phyloP scores from a whole-genome alignment of 2,797 vertebrate genomes.

The Lycodopsis pacificus region DNA sequence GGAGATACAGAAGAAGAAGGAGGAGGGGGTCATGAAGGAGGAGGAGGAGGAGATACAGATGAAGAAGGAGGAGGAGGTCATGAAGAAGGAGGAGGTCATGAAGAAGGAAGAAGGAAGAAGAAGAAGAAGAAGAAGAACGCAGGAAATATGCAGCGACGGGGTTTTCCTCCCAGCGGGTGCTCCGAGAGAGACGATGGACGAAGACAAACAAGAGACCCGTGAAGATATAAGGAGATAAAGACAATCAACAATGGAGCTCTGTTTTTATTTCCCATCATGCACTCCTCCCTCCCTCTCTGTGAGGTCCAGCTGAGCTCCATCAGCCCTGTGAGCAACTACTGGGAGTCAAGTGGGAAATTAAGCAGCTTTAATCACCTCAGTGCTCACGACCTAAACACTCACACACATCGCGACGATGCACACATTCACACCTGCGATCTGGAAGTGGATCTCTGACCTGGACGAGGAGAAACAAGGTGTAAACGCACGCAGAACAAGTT shows the following conservation, averaged over 20 bases:
- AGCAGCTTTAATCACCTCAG: slow-evolving; percentile 78
- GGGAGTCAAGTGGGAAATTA: slow-evolving; percentile 77
- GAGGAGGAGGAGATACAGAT: no score
- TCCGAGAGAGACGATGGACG: slow-evolving; percentile 25
- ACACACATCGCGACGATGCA: slow-evolving; percentile 5
- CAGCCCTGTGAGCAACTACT: slow-evolving; percentile 67
- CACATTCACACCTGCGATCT: not conserved
- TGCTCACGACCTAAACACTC: slow-evolving; percentile 51
- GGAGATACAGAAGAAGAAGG: no score
- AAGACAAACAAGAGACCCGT: slow-evolving; percentile 20
- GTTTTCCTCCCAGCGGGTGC: not conserved
- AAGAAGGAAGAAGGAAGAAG: no score
- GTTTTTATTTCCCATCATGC: slow-evolving; percentile 44
- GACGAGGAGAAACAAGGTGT: not conserved
- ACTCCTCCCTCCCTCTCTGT: not conserved
- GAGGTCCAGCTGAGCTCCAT: slow-evolving; percentile 72
- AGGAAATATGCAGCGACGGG: slow-evolving; percentile 35
- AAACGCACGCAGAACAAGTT: not conserved
- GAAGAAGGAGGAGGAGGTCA: no score
- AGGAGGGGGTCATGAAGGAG: no score
- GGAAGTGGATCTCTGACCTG: not conserved
- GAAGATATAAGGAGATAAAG: slow-evolving; percentile 31
- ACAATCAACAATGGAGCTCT: slow-evolving; percentile 40
- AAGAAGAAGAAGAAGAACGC: no score
- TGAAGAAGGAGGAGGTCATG: no score